A percentile compares a stretch with the other conserved stretches of the same genome.
These are phyloP conservation scores for Hippocampus barbouri DNA, from an alignment of 2,113 vertebrate genomes.

Conservation along the genomic window DNA sequence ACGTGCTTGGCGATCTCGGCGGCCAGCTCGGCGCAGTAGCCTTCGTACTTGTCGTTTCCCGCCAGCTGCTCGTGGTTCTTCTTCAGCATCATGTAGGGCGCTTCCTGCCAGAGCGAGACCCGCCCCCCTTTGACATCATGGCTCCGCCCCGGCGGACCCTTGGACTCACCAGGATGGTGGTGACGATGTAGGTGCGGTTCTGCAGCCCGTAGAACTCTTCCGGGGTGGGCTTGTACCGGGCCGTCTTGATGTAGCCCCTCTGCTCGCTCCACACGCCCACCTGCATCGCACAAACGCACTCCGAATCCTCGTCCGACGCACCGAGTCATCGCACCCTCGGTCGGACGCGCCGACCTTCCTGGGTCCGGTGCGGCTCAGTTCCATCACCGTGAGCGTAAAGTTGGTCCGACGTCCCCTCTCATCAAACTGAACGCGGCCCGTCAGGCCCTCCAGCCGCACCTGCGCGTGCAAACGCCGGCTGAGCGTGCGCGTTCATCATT, in stretches of 20 bases:
- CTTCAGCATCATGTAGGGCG: slow-evolving; percentile 98
- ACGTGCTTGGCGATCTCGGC: slow-evolving; percentile 94
- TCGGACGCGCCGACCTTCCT: slow-evolving; percentile 70
- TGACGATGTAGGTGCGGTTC: slow-evolving; percentile 91
- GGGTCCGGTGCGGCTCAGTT: slow-evolving; percentile 81
- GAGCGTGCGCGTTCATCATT: neutral
- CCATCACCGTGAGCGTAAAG: slow-evolving; percentile 87
- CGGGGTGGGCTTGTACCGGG: slow-evolving; percentile 73
- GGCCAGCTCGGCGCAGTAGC: slow-evolving; percentile 94
- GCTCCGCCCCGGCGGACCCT: too few relatives aligned
- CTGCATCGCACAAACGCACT: slow-evolving; percentile 58
- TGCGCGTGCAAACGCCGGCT: slow-evolving; percentile 6
- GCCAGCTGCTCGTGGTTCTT: slow-evolving; percentile 92
- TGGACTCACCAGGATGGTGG: slow-evolving; percentile 89
- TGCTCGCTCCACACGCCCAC: slow-evolving; percentile 97
- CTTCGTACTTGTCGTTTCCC: slow-evolving; percentile 90
- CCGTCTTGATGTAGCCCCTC: slow-evolving; percentile 84
- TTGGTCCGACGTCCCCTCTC: slow-evolving; percentile 92
- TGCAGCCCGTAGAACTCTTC: slow-evolving; percentile 87
- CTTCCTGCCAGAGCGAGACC: slow-evolving; percentile 74
- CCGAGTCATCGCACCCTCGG: too few relatives aligned
- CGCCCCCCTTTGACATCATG: neutral
- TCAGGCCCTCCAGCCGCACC: slow-evolving; percentile 90
- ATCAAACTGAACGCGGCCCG: slow-evolving; percentile 91
- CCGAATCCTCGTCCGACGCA: neutral